These are phyloP conservation scores for Stegastes partitus DNA, from an alignment of 2,113 vertebrate genomes.

Conservation along the genomic window DNA sequence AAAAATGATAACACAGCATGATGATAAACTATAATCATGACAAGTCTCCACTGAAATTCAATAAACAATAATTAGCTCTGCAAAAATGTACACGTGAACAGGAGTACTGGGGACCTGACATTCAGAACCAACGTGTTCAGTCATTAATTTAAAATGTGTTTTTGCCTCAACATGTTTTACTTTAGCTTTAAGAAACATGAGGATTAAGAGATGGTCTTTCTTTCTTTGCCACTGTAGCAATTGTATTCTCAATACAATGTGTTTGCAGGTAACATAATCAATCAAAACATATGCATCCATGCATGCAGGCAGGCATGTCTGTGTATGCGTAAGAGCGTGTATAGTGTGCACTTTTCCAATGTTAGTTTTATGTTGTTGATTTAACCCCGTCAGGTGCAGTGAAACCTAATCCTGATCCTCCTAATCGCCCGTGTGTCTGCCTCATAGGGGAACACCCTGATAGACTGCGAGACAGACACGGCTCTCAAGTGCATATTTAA, in stretches of 20 bases:
- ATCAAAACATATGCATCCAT: background rate
- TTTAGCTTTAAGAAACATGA: background rate
- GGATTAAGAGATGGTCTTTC: constrained; percentile 16
- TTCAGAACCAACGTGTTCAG: constrained; percentile 15
- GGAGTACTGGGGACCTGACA: background rate
- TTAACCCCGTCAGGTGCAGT: constrained; percentile 48
- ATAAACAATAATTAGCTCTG: background rate
- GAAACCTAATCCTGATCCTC: constrained; percentile 65
- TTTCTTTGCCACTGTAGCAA: constrained; percentile 12
- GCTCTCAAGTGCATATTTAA: constrained; percentile 48
- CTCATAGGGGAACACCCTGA: constrained; percentile 60
- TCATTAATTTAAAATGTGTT: constrained; percentile 25
- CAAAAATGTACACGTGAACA: background rate
- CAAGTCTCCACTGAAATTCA: background rate
- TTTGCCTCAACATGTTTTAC: constrained; percentile 27
- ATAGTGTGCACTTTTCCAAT: constrained; percentile 47
- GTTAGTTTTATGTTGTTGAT: constrained; percentile 50
- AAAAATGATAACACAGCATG: background rate
- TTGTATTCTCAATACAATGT: constrained; percentile 8
- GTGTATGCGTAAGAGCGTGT: constrained; percentile 1
- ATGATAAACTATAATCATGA: background rate
- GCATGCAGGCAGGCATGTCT: background rate
- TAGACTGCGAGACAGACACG: constrained; percentile 10
- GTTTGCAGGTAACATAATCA: constrained; percentile 1
- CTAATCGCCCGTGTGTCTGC: constrained; percentile 45